A percentile compares a stretch with the other conserved stretches of the same genome.
Conservation (phyloP, 2,888 invertebrate species). For the Lochmaea capreae region DNA sequence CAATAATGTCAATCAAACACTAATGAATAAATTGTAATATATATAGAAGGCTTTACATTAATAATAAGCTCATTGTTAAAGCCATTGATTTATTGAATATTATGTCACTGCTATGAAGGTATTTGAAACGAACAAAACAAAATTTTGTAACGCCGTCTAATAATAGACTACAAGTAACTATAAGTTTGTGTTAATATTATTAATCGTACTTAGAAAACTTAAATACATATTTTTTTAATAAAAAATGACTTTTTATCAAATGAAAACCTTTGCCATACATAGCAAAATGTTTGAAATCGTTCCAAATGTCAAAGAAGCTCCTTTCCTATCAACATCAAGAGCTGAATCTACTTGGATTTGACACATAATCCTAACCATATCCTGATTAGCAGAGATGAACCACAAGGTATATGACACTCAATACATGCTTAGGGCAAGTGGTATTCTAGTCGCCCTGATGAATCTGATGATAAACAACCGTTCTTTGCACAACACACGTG, state of each 20-base stretch:
- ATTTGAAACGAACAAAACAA: neutral
- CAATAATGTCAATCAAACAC: neutral
- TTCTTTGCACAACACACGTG: no score
- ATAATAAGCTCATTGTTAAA: neutral
- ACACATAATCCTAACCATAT: no score
- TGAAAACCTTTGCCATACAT: no score
- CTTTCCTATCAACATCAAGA: no score
- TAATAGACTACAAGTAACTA: neutral
- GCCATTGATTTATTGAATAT: neutral
- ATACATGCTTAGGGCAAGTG: no score
- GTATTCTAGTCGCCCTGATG: no score
- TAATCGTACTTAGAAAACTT: neutral
- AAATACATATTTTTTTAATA: neutral
- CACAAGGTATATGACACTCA: no score
- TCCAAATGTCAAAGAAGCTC: no score
- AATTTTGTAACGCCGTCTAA: neutral
- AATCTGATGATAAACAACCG: no score
- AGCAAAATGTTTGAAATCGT: no score
- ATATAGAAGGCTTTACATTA: neutral
- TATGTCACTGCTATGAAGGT: neutral
- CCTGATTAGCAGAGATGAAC: no score
- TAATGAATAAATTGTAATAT: neutral
- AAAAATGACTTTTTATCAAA: neutral
- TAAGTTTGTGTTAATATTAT: neutral
- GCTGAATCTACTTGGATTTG: no score